A percentile compares a stretch with the other conserved stretches of the same genome.
Conservation (phyloP, 2,888 invertebrate species). For the Standfussiana lucernea region DNA sequence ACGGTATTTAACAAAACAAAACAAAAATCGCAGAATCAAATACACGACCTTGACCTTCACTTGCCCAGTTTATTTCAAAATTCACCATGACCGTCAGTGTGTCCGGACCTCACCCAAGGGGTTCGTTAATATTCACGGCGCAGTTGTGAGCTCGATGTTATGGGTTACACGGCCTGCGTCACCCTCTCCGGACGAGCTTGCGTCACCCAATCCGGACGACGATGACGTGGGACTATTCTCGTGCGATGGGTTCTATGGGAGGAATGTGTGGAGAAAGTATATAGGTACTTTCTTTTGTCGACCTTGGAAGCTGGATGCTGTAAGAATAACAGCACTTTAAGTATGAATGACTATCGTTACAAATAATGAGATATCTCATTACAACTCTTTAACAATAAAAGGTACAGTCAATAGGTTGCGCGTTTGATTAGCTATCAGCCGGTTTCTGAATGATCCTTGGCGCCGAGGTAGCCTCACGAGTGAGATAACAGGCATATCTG, state of each 20-base stretch:
- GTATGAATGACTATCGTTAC: not conserved
- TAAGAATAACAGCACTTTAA: not conserved
- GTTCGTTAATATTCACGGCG: constrained; percentile 71
- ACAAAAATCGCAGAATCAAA: not conserved
- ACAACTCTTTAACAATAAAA: not conserved
- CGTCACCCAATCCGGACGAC: constrained; percentile 49
- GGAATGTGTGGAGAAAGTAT: constrained; percentile 33
- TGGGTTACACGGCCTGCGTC: constrained; percentile 58
- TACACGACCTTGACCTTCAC: constrained; percentile 1
- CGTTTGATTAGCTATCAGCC: too few species aligned
- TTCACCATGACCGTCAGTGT: constrained; percentile 6
- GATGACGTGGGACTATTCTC: constrained; percentile 67
- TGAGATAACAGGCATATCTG: too few species aligned
- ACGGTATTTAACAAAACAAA: not conserved
- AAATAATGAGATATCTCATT: not conserved
- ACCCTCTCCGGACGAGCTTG: constrained; percentile 40
- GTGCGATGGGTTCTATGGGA: constrained; percentile 36
- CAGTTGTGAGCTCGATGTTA: constrained; percentile 58
- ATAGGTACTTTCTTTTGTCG: not conserved
- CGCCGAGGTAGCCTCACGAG: too few species aligned
- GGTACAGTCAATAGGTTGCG: too few species aligned
- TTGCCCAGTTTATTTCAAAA: constrained; percentile 11
- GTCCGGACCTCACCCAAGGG: constrained; percentile 25
- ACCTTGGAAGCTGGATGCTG: constrained; percentile 4
- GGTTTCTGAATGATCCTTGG: too few species aligned